Evolutionary conservation across 2,797 vertebrate genomes (phyloP).

Genomic region (Saxicola maurus): DNA sequence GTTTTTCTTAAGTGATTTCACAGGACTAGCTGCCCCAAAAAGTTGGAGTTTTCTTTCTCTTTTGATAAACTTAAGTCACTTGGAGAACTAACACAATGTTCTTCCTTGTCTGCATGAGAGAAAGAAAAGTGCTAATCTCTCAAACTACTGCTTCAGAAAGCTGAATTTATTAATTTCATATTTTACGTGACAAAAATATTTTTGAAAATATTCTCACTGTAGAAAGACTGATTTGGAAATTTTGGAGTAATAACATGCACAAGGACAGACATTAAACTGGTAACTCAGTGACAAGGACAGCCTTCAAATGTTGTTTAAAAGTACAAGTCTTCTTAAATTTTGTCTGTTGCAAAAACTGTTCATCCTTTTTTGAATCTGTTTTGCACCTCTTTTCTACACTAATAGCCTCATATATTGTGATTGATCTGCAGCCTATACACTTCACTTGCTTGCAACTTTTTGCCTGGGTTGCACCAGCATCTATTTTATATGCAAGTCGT

Average conservation of each 20-base stretch:
- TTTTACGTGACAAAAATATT: background rate
- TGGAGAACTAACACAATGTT: background rate
- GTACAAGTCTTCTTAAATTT: conserved; percentile 8
- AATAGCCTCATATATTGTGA: conserved; percentile 1
- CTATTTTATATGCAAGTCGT: conserved; percentile 70
- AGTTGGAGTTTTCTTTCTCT: background rate
- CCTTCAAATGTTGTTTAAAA: background rate
- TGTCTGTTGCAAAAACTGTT: conserved; percentile 19
- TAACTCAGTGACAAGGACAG: background rate
- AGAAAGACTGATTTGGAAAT: background rate
- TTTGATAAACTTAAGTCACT: background rate
- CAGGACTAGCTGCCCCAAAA: fast-evolving
- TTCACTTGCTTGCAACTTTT: conserved; percentile 48
- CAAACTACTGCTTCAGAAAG: background rate
- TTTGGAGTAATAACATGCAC: background rate
- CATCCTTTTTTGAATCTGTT: background rate
- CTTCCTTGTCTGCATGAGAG: background rate
- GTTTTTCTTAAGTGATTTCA: background rate
- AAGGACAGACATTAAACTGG: conserved; percentile 25
- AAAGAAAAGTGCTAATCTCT: background rate
- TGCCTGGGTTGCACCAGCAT: conserved; percentile 32
- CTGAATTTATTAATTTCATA: background rate
- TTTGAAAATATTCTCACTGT: background rate
- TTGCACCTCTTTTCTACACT: conserved; percentile 11
- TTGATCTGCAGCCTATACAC: conserved; percentile 43